Evolutionary conservation across 2,888 invertebrate species (phyloP).

Genomic region (Choreutis nemorana): DNA sequence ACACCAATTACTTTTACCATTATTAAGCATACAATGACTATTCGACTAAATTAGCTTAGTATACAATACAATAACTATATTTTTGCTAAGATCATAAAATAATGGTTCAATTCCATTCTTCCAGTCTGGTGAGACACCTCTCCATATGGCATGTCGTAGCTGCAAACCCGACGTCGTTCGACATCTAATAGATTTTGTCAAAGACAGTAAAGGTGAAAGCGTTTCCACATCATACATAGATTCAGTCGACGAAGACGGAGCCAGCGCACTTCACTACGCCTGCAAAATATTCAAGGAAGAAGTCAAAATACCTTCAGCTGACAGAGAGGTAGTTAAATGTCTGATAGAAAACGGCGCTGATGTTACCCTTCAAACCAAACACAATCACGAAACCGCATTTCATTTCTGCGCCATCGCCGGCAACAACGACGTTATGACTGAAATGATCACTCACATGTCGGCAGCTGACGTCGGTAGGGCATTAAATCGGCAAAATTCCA

Average conservation of each 20-base stretch:
- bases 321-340: slow-evolving; percentile 88
- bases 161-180: slow-evolving; percentile 87
- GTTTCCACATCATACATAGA: slow-evolving; percentile 88
- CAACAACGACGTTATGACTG: slow-evolving; percentile 92
- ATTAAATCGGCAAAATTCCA: slow-evolving; percentile 91
- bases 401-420: slow-evolving; percentile 96
- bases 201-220: slow-evolving; percentile 76
- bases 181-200: slow-evolving; percentile 85
- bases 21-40: no score
- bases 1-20: no score
- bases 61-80: no score
- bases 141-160: slow-evolving; percentile 92
- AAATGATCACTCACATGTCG: slow-evolving; percentile 92
- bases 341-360: slow-evolving; percentile 93
- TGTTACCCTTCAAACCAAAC: slow-evolving; percentile 82
- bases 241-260: slow-evolving; percentile 88
- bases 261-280: slow-evolving; percentile 93
- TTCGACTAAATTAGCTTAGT: no score
- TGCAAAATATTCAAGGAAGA: slow-evolving; percentile 88
- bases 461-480: slow-evolving; percentile 92
- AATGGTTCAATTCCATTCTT: slow-evolving; percentile 10
- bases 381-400: slow-evolving; percentile 91
- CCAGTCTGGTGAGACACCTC: slow-evolving; percentile 92
- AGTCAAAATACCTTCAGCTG: slow-evolving; percentile 74
- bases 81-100: slow-evolving; percentile 9